Evolutionary conservation across 2,113 vertebrate genomes (phyloP), one percentile per base, ranked within the genome.

Genomic region (Sinocyclocheilus anshuiensis): DNA sequence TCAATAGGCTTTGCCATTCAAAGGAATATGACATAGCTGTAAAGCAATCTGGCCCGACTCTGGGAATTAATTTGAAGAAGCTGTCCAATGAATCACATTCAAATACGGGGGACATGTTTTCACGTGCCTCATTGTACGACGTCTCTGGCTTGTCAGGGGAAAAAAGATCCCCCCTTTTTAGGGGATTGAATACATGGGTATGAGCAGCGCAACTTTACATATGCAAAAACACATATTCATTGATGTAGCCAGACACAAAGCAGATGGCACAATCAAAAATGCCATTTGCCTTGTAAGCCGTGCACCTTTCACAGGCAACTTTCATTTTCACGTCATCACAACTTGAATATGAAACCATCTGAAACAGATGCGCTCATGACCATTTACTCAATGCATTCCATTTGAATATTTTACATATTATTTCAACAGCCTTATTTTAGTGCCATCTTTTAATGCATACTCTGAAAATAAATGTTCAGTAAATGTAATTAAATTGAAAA

Each of bases 21-120:
- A 95, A 94, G 93, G 90, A 95, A 96, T 96, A 96, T 97, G 97
- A 98, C 96, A 96, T 94, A 96, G 96, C 95, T 95, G 95, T 97
- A 95, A 95, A 96, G 97, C 97, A 98, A 98, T 98, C 96, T 95
- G 96, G 96, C 96, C 50, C 96, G 95, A 97, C 95, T 95, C 95
- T 97, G 96, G 96, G 96, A 96, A 97, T 99, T 99, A 97, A 99
- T 98, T 98, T 97, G 96, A 95, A 96, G 96, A 96, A 94, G 95
- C 96, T 96, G 96, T 97, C 95, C 95, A 94, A 96, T 97, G 96
- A 96, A 97, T 96, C 96, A 94, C 94, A 96, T 96, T 98, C 96
- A 97, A 95, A 96, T 96, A 95, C 95, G 94, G 95, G 93, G 94
- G 95, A 90, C 85, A 48, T 90, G 87, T 89, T 83, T 89, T 88